Evolutionary conservation across 1,140 invertebrate genomes (phyloP), one percentile per base, ranked within the genome.

Genomic region (Harpegnathos saltator): DNA sequence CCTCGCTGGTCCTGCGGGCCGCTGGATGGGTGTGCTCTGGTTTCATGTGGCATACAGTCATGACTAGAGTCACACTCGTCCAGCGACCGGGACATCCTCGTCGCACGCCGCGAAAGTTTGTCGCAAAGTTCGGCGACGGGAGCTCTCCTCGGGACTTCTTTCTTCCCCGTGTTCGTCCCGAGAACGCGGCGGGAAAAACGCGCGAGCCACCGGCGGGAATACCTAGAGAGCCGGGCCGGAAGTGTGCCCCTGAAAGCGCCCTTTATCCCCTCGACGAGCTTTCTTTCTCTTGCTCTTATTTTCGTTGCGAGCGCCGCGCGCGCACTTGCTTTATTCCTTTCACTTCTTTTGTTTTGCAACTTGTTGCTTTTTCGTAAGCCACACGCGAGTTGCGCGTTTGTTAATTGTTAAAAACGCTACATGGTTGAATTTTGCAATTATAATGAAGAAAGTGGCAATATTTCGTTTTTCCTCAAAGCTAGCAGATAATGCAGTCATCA

Each of bases 1-100:
- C 59, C 11, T 81, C 48, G 9, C 19, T 44, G 61, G 59, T 78
- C 54, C 48, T 48, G 44, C 44, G 63, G 4, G 52, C 83, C 90
- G 91, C 81, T 89, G 91, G 91, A 88, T 88, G 92, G 85, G 90
- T 93, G 92, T 73, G 88, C 92, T 92, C 91, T 93, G 72, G 92
- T 92, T 89, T 93, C 92, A 93, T 93, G 92, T 92, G 38, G 80
- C 65, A 83, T 88, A 89, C 62, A 78, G 88, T 92, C 92, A 93
- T 93, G 92, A 93, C 92, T 93, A 93, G 92, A 93, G 92, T 92
- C 87, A 93, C 92, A 93, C 92, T 93, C 92, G 92, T 93, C 92
- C 92, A 92, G 77, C 83, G 91, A 86, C 89, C 85, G 91, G 75
- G 89, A 89, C 78, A 85, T 84, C 90, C 87, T 89, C 73, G 73